Percentiles rank a stretch among this genome's conserved stretches.
These are phyloP conservation scores for Pampusana beccarii DNA, from an alignment of 2,113 vertebrate genomes.

Conservation along the genomic window DNA sequence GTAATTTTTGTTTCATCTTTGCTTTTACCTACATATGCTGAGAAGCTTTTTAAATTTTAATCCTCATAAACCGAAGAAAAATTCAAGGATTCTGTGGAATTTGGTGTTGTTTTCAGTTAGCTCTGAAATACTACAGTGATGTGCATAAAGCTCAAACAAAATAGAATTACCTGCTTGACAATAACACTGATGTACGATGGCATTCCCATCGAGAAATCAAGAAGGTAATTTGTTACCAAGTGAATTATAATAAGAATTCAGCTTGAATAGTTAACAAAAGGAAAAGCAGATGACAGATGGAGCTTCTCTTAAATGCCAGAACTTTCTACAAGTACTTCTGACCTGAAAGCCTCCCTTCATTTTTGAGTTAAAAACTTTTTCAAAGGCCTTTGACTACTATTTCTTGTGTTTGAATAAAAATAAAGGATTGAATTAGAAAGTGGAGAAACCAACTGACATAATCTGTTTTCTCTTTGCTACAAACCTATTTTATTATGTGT, in stretches of 20 bases:
- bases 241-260: slow-evolving; percentile 13
- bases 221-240: background rate
- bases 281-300: background rate
- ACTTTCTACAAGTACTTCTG: background rate
- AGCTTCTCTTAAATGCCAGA: background rate
- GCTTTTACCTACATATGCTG: background rate
- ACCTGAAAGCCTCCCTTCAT: background rate
- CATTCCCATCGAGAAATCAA: slow-evolving; percentile 37
- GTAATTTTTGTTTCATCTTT: background rate
- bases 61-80: background rate
- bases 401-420: background rate
- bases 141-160: background rate
- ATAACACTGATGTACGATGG: background rate
- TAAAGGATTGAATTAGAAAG: background rate
- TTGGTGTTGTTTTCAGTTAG: background rate
- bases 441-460: background rate
- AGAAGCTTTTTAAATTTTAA: background rate
- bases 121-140: background rate
- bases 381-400: background rate
- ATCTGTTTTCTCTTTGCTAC: background rate
- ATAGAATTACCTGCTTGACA: background rate
- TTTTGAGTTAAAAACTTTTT: background rate
- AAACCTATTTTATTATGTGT: background rate
- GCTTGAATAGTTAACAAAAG: background rate
- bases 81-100: background rate